These are phyloP conservation scores for Masticophis lateralis DNA, from an alignment of 2,797 vertebrate species.

Conservation along the genomic window DNA sequence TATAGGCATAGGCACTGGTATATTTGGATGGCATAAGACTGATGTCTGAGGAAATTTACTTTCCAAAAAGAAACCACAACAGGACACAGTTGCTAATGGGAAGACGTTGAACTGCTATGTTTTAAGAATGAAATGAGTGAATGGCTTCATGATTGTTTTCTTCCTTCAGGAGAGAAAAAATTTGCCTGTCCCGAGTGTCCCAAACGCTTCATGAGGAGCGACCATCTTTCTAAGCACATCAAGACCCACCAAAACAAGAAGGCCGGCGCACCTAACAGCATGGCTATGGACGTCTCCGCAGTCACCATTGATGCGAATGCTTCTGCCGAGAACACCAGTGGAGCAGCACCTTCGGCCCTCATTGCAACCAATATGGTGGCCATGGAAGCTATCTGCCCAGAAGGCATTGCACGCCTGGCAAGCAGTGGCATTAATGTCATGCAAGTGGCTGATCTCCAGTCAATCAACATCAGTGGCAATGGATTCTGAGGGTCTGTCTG, in stretches of 20 bases:
- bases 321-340: slow-evolving; percentile 67
- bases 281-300: slow-evolving; percentile 71
- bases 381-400: slow-evolving; percentile 92
- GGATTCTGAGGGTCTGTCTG: slow-evolving; percentile 78
- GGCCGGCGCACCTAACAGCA: slow-evolving; percentile 39
- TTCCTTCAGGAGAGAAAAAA: slow-evolving; percentile 86
- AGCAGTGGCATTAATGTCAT: slow-evolving; percentile 92
- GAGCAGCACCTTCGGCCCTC: slow-evolving; percentile 80
- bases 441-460: slow-evolving; percentile 91
- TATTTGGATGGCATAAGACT: background rate
- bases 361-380: slow-evolving; percentile 81
- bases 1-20: background rate
- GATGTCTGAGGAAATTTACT: background rate
- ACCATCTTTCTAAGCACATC: slow-evolving; percentile 96
- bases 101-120: too few species aligned
- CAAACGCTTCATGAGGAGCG: slow-evolving; percentile 97
- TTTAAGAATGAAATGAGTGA: background rate
- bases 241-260: slow-evolving; percentile 97
- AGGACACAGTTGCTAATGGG: background rate
- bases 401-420: slow-evolving; percentile 88
- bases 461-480: slow-evolving; percentile 88
- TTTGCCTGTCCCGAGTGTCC: slow-evolving; percentile 89
- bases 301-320: slow-evolving; percentile 75
- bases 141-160: background rate
- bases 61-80: background rate